Evolutionary conservation across 1,140 invertebrate genomes (phyloP).

Genomic region (Ips nitidus): DNA sequence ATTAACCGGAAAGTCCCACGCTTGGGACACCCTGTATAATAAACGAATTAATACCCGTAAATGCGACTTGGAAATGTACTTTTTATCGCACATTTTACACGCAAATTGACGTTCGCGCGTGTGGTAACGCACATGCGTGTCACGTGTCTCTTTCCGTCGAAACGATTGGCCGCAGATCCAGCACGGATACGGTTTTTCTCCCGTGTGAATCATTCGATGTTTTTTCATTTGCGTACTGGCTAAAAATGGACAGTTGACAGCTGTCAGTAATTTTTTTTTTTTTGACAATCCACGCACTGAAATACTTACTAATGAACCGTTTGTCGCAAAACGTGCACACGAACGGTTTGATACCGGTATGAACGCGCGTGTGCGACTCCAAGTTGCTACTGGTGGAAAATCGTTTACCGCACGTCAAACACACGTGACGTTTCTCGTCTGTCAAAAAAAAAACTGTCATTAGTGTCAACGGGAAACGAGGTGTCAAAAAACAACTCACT

Average conservation of each 20-base stretch:
- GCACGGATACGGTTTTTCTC: slow-evolving; percentile 49
- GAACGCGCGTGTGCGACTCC: slow-evolving; percentile 67
- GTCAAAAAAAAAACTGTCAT: background rate
- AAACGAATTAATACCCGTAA: slow-evolving; percentile 39
- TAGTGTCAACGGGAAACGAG: too few species aligned
- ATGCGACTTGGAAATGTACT: slow-evolving; percentile 48
- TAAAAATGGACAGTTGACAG: slow-evolving; percentile 28
- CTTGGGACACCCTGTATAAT: too few species aligned
- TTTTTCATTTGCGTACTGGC: slow-evolving; percentile 48
- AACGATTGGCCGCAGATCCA: slow-evolving; percentile 50
- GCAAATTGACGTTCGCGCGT: slow-evolving; percentile 67
- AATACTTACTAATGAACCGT: slow-evolving; percentile 45
- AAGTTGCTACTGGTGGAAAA: slow-evolving; percentile 43
- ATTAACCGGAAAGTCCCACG: background rate
- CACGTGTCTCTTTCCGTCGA: slow-evolving; percentile 51
- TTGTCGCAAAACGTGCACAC: slow-evolving; percentile 45
- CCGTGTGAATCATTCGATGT: slow-evolving; percentile 46
- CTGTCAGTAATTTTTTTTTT: background rate
- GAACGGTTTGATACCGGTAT: slow-evolving; percentile 58
- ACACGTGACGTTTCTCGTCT: slow-evolving; percentile 44
- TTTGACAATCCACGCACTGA: background rate
- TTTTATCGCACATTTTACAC: slow-evolving; percentile 61
- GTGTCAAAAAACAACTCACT: slow-evolving; percentile 27
- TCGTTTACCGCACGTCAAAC: slow-evolving; percentile 42
- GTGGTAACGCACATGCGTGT: slow-evolving; percentile 67